These are phyloP conservation scores for Actinostola sp. DNA, from an alignment of 92 coral and sea anemone genomes.

Conservation along the genomic window DNA sequence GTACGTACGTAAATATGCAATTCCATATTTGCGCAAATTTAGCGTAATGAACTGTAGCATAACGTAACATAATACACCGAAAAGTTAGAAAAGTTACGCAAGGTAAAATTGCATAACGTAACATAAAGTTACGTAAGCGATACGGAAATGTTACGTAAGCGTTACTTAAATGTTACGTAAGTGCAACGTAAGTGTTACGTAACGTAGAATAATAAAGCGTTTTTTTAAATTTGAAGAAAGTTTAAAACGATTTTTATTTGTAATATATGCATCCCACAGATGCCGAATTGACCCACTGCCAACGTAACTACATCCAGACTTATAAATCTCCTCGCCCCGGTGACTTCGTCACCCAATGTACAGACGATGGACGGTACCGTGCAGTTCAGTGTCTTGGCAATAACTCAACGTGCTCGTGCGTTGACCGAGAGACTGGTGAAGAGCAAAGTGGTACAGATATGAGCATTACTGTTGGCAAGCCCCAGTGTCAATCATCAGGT, in stretches of 20 bases:
- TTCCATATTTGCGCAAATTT: too few relatives aligned
- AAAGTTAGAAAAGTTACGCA: too few relatives aligned
- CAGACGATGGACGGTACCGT: conserved; percentile 58
- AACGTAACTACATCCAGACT: conserved; percentile 53
- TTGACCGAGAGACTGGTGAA: conserved; percentile 64
- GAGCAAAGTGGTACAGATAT: conserved; percentile 54
- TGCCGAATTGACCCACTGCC: conserved; percentile 55
- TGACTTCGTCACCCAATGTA: conserved; percentile 52
- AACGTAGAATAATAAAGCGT: background rate
- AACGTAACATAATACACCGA: background rate
- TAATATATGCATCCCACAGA: conserved; percentile 45
- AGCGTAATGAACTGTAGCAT: too few relatives aligned
- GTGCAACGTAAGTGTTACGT: background rate
- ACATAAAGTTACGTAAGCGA: background rate
- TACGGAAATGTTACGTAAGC: background rate
- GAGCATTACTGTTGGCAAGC: conserved; percentile 47
- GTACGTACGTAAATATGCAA: too few relatives aligned
- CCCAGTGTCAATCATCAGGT: conserved; percentile 73
- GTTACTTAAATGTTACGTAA: background rate
- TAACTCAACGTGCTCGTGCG: conserved; percentile 64
- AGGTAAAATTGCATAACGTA: background rate
- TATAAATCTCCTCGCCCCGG: conserved; percentile 32
- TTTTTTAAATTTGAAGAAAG: too few relatives aligned
- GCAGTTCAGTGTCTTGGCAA: conserved; percentile 61
- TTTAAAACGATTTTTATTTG: background rate